Conservation (phyloP, 2,888 invertebrate species). For the Serripes groenlandicus region DNA sequence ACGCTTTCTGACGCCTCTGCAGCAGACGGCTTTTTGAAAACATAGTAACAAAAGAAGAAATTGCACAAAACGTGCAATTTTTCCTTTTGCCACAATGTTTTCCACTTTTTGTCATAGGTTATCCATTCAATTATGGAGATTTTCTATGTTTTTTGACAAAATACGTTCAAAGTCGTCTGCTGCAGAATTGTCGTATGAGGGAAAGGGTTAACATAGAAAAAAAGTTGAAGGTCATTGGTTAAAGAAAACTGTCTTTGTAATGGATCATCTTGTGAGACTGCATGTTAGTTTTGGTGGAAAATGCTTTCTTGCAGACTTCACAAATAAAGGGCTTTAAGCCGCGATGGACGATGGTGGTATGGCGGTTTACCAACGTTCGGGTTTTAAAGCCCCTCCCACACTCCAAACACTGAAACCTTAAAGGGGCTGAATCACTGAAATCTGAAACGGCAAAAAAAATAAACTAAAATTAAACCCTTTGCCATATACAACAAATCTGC, state of each 20-base stretch:
- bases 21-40: too few relatives aligned
- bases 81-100: neutral
- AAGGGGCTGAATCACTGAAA: neutral
- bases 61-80: neutral
- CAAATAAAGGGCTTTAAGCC: slow-evolving; percentile 50
- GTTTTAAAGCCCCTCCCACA: slow-evolving; percentile 26
- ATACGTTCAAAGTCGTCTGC: neutral
- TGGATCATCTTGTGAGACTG: slow-evolving; percentile 42
- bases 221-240: neutral
- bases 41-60: neutral
- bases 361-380: neutral
- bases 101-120: neutral
- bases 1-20: too few relatives aligned
- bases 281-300: slow-evolving; percentile 43
- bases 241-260: neutral
- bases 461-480: too few relatives aligned
- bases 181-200: neutral
- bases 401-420: slow-evolving; percentile 9
- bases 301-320: slow-evolving; percentile 35
- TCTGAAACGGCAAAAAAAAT: slow-evolving; percentile 8
- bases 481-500: too few relatives aligned
- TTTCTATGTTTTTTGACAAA: too few relatives aligned
- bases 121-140: neutral
- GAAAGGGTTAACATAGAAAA: neutral
- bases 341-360: slow-evolving; percentile 27